Conservation (phyloP, 2,888 invertebrate species). For the Zelleria hepariella region DNA sequence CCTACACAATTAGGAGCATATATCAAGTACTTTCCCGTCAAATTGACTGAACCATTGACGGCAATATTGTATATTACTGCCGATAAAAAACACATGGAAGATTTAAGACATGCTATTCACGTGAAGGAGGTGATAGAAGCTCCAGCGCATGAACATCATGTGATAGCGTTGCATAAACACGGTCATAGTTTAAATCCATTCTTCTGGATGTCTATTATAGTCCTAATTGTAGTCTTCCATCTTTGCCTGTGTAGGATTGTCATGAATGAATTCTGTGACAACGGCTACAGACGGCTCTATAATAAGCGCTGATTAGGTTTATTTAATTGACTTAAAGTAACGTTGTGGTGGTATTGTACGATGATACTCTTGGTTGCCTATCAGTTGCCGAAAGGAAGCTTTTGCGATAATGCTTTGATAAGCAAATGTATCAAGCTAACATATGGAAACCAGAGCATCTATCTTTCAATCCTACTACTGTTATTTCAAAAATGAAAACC, state of each 20-base stretch:
- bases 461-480: too few relatives aligned
- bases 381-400: too few relatives aligned
- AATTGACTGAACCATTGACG: slow-evolving; percentile 90
- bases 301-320: slow-evolving; percentile 75
- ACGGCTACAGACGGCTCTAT: slow-evolving; percentile 77
- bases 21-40: slow-evolving; percentile 85
- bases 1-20: slow-evolving; percentile 80
- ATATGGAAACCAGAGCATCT: too few relatives aligned
- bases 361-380: background rate
- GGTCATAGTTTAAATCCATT: slow-evolving; percentile 90
- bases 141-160: slow-evolving; percentile 91
- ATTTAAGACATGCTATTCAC: slow-evolving; percentile 91
- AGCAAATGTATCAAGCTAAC: too few relatives aligned
- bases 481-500: too few relatives aligned
- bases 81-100: slow-evolving; percentile 91
- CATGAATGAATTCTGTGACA: slow-evolving; percentile 89
- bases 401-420: too few relatives aligned
- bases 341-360: background rate
- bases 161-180: slow-evolving; percentile 91
- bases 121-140: slow-evolving; percentile 88
- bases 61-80: slow-evolving; percentile 92
- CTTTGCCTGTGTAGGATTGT: slow-evolving; percentile 93
- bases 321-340: background rate
- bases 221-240: slow-evolving; percentile 91
- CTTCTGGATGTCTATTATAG: slow-evolving; percentile 92